Evolutionary conservation across 2,113 vertebrate genomes (phyloP), one percentile per base, ranked within the genome.

Genomic region (Gorsachius goisagi): DNA sequence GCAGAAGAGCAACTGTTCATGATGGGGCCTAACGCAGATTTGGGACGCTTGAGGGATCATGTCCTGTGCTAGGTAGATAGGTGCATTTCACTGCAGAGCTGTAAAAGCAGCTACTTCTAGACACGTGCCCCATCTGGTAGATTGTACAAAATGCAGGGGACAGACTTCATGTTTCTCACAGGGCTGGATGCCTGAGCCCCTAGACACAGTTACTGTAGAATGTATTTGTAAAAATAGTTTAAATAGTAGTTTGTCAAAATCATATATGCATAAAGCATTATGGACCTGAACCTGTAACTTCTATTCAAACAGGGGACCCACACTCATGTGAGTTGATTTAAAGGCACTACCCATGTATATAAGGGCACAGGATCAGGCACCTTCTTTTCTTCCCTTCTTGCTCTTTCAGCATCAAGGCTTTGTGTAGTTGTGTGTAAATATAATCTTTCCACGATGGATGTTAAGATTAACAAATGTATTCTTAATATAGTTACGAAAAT

Each of bases 191-290:
- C 71, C 93, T 95, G 87, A 97, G 96, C 88, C 94, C 49, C 5
- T 74, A 96, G 92, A 97, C 72, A 95, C 78, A 95, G 75, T 95
- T 95, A 97, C 97, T 97, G 95, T 97, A 97, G 90, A 96, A 91
- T 82, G 72, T 95, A 47, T 87, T 89, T 95, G 93, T 97, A 92
- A 86, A 88, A 93, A 92, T 58, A 69, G 69, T 95, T 97, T 94
- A 94, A 96, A 94, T 92, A 96, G 83, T 77, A 53, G 14, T 96
- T 84, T 83, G 72, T 95, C 68, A 89, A 82, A 94, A 58, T 60
- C 33, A 69, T 35, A n/a, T 37, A 58, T 63, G 53, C 80, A 50
- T 63, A 84, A 91, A 85, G 47, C 24, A 35, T 86, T 91, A 75
- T 24, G 27, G 66, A 68, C 35, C 23, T 77, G 85, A 92, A 72